These are phyloP conservation scores for Macroglossus sobrinus DNA, from an alignment of 2,113 vertebrate genomes.

Conservation along the genomic window DNA sequence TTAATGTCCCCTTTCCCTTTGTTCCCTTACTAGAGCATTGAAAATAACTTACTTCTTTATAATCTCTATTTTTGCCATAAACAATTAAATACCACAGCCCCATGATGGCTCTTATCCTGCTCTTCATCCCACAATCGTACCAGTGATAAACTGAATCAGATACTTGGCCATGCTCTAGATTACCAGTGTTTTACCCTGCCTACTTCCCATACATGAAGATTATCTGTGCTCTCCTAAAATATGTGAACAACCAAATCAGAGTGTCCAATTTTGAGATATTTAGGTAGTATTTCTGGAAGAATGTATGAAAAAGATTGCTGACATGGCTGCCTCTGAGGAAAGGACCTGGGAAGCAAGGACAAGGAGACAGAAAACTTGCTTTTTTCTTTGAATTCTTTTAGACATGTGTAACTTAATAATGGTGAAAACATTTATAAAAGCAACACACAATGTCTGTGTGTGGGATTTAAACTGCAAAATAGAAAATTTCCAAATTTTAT, in stretches of 20 bases:
- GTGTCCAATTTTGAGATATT: not conserved
- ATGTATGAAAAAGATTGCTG: not conserved
- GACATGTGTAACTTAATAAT: not conserved
- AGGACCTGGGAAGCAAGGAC: not conserved
- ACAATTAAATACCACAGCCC: not conserved
- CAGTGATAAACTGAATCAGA: not conserved
- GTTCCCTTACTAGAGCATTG: not conserved
- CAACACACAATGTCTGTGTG: not conserved
- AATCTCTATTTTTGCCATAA: not conserved
- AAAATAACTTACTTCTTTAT: not conserved
- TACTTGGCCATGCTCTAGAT: not conserved
- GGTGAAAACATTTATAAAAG: not conserved
- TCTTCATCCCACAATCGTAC: not conserved
- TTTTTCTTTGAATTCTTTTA: not conserved
- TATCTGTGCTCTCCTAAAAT: not conserved
- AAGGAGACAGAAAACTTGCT: not conserved
- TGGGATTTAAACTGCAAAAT: not conserved
- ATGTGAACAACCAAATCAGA: not conserved
- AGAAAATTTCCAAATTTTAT: not conserved
- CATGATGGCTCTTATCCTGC: not conserved
- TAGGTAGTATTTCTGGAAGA: not conserved
- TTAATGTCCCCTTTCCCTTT: not conserved
- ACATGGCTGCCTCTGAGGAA: not conserved
- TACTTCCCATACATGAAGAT: not conserved
- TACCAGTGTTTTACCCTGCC: not conserved